phyloP scores from a whole-genome alignment of 2,888 invertebrate genomes.

The Caenorhabditis drosophilae region DNA sequence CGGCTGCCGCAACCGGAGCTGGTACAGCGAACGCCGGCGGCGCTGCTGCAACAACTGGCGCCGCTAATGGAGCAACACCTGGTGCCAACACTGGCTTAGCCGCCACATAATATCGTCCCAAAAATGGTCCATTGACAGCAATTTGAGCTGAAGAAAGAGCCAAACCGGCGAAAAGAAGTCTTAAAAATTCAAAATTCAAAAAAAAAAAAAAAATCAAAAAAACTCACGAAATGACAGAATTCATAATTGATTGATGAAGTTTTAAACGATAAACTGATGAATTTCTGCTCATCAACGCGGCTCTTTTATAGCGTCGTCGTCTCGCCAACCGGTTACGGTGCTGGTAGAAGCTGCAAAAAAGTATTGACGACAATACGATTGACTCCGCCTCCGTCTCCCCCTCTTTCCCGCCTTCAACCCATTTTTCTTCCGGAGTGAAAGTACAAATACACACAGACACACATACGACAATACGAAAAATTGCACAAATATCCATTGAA shows the following conservation, averaged over 20 bases:
- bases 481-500: too few species aligned
- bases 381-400: background rate
- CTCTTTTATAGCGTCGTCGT: conserved; percentile 24
- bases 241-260: too few species aligned
- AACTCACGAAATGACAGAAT: conserved; percentile 40
- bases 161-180: conserved; percentile 41
- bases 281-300: conserved; percentile 23
- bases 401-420: too few species aligned
- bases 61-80: conserved; percentile 38
- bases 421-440: too few species aligned
- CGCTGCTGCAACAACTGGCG: conserved; percentile 31
- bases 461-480: too few species aligned
- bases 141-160: conserved; percentile 43
- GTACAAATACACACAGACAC: too few species aligned
- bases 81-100: conserved; percentile 49
- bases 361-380: background rate
- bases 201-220: conserved; percentile 1
- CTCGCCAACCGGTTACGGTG: conserved; percentile 19
- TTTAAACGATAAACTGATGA: conserved; percentile 25
- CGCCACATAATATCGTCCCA: conserved; percentile 47
- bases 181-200: conserved; percentile 9
- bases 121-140: conserved; percentile 48
- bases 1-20: conserved; percentile 9
- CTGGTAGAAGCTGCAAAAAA: conserved; percentile 31
- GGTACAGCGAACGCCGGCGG: conserved; percentile 19